These are phyloP conservation scores for Zygothrica quintamaculata DNA, from an alignment of 2,888 invertebrate genomes.

Conservation along the genomic window DNA sequence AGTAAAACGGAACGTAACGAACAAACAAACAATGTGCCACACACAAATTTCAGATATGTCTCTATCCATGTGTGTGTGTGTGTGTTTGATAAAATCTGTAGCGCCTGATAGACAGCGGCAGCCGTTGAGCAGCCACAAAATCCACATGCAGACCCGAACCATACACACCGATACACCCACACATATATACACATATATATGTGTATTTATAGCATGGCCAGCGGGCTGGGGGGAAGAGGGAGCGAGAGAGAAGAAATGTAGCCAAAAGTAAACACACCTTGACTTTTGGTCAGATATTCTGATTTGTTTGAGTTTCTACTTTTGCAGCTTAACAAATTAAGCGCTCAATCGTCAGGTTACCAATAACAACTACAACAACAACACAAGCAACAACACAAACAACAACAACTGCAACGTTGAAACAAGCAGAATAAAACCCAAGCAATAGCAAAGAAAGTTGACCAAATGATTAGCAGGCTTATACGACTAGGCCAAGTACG, in stretches of 20 bases:
- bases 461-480: constrained; percentile 39
- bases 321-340: constrained; percentile 82
- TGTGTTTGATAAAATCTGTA: constrained; percentile 69
- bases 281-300: constrained; percentile 78
- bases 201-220: not conserved
- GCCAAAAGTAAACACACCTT: constrained; percentile 71
- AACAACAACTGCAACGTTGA: constrained; percentile 18
- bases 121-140: constrained; percentile 71
- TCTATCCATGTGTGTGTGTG: constrained; percentile 29
- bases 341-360: constrained; percentile 77
- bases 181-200: constrained; percentile 19
- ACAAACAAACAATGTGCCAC: constrained; percentile 72
- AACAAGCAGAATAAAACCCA: constrained; percentile 4
- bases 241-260: constrained; percentile 8
- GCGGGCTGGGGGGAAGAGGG: constrained; percentile 12
- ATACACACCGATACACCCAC: constrained; percentile 24
- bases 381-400: too few species aligned
- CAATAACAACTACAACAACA: constrained; percentile 28
- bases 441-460: constrained; percentile 14
- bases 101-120: constrained; percentile 60
- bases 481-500: not conserved
- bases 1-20: constrained; percentile 77
- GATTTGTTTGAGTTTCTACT: constrained; percentile 82
- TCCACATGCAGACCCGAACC: constrained; percentile 42
- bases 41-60: constrained; percentile 46